phyloP scores from a whole-genome alignment of 2,888 invertebrate species.

The Philereme vetulata region DNA sequence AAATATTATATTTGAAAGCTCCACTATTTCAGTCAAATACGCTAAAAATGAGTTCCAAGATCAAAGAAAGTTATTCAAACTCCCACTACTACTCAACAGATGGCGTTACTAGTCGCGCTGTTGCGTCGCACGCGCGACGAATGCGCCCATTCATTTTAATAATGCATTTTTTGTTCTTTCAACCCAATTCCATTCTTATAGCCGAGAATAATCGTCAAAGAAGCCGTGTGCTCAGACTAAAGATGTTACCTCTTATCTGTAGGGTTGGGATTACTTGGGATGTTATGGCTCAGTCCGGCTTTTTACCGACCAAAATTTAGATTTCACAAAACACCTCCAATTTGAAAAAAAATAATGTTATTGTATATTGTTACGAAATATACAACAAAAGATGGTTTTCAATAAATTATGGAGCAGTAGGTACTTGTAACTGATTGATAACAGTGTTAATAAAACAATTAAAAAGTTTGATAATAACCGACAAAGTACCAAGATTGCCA shows the following conservation, averaged over 20 bases:
- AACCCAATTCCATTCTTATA: constrained; percentile 72
- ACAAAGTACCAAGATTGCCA: no score
- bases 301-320: neutral
- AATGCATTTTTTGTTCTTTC: constrained; percentile 61
- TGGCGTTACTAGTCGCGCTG: constrained; percentile 38
- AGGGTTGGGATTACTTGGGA: constrained; percentile 1
- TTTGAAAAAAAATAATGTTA: no score
- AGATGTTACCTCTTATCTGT: constrained; percentile 53
- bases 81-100: constrained; percentile 34
- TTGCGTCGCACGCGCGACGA: constrained; percentile 38
- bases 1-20: no score
- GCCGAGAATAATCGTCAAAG: constrained; percentile 74
- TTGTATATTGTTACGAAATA: no score
- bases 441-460: no score
- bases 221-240: constrained; percentile 62
- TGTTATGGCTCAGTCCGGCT: neutral
- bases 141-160: constrained; percentile 42
- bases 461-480: no score
- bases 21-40: no score
- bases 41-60: neutral
- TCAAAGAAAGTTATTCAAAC: neutral
- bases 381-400: no score
- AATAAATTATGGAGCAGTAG: no score
- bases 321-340: no score
- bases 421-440: no score